Evolutionary conservation across 2,113 vertebrate genomes (phyloP), one percentile per base, ranked within the genome.

Genomic region (Lepisosteus oculatus): DNA sequence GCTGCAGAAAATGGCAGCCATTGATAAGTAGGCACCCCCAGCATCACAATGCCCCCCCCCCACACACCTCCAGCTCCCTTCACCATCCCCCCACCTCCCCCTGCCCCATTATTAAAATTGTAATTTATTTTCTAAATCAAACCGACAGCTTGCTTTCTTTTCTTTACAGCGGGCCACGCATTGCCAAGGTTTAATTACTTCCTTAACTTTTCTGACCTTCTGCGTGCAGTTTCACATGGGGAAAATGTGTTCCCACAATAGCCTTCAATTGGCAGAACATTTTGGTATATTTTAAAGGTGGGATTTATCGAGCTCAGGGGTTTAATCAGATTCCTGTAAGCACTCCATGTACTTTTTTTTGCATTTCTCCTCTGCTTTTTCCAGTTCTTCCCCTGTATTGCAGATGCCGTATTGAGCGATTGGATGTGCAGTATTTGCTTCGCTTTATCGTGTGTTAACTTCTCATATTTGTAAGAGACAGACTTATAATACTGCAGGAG

Each of bases 41-140:
- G 86, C 77, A 83, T 81, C 67, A 59, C 69, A 72, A 65, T 56
- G 63, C 44, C 64, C 72, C 63, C 70, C 51, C 55, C 69, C 71
- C 54, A 44, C 55, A 56, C 64, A 55, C 68, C 41, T 61, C 3
- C 68, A 15, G 67, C n/a, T 56, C 64, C 67, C 56, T 61, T 68
- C 69, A 41, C 62, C 71, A 12, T 54, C 63, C 6, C 5, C 9
- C n/a, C 44, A 42, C 15, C 8, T 14, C 64, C 80, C 84, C 82
- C 72, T 82, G 80, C 51, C 75, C 90, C 85, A 90, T 92, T 92
- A 96, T 95, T 96, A 95, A 94, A 94, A 95, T 93, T 95, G 94
- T 94, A 95, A 98, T 98, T 98, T 97, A 95, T 96, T 96, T 96
- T 94, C 94, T 86, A 93, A 96, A 96, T 97, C 93, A 84, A 95